A percentile compares a stretch with the other conserved stretches of the same genome.
phyloP scores from a whole-genome alignment of 2,113 vertebrate species.

The Odontophorus gujanensis region DNA sequence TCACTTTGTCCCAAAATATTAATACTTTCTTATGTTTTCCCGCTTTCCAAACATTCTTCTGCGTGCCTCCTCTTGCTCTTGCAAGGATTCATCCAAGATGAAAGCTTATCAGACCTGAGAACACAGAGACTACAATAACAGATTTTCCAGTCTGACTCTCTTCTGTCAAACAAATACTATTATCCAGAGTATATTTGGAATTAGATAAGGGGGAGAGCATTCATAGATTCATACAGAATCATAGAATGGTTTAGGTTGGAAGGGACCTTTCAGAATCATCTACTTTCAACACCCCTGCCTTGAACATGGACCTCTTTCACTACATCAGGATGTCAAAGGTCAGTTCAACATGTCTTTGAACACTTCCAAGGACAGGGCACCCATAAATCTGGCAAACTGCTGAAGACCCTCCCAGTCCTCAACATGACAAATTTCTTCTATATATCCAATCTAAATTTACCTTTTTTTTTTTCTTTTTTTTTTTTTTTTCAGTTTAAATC shows the following conservation, averaged over 20 bases:
- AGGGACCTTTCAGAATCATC: not conserved
- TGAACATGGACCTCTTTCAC: not conserved
- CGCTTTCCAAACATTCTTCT: not conserved
- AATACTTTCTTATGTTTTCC: not conserved
- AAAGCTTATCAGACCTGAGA: not conserved
- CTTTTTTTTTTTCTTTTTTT: not conserved
- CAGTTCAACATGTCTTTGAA: not conserved
- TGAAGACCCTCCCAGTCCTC: not conserved
- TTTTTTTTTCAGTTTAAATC: not conserved
- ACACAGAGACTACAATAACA: not conserved
- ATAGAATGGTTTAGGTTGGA: not conserved
- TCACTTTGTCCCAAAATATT: not conserved
- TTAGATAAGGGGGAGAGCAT: not conserved
- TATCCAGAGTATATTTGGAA: not conserved
- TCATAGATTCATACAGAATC: not conserved
- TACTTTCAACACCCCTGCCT: not conserved
- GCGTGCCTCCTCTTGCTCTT: not conserved
- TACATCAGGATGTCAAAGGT: not conserved
- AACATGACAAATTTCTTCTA: not conserved
- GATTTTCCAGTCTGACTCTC: not conserved
- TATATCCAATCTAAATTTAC: not conserved
- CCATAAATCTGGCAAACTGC: not conserved
- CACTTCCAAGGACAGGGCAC: not conserved
- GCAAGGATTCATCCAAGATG: not conserved
- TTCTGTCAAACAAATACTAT: not conserved